Percentiles rank a stretch among this genome's conserved stretches.
Evolutionary conservation across 1,140 invertebrate species (phyloP).

Genomic region (Bombus waltoni): DNA sequence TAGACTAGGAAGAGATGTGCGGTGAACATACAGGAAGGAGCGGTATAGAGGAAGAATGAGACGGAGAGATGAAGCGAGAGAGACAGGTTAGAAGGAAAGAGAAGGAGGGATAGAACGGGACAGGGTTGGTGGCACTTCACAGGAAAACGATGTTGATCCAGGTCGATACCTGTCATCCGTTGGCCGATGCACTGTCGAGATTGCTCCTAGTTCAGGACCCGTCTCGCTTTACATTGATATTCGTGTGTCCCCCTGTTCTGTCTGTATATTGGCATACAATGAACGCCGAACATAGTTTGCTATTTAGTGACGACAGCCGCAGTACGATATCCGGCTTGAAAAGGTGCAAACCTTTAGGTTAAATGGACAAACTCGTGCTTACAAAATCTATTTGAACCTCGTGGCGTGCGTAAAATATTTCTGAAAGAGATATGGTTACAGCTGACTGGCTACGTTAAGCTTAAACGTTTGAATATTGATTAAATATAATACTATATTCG

Average conservation of each 20-base stretch:
- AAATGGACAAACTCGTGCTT: background rate
- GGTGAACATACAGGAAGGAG: conserved; percentile 46
- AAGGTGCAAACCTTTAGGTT: conserved; percentile 32
- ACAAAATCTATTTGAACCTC: background rate
- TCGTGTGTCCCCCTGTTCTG: conserved; percentile 47
- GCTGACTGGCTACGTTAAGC: background rate
- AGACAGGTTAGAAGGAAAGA: conserved; percentile 12
- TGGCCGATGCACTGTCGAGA: conserved; percentile 66
- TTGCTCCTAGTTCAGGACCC: conserved; percentile 61
- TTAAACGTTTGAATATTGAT: too few species aligned
- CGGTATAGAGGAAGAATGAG: conserved; percentile 30
- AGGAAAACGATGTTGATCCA: conserved; percentile 71
- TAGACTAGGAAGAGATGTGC: conserved; percentile 59
- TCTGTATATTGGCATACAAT: conserved; percentile 39
- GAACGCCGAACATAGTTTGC: conserved; percentile 37
- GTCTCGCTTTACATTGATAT: conserved; percentile 67
- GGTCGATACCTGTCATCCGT: conserved; percentile 70
- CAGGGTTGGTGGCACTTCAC: conserved; percentile 61
- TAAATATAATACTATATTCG: too few species aligned
- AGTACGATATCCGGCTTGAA: conserved; percentile 15
- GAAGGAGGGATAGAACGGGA: conserved; percentile 6
- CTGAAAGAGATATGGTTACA: background rate
- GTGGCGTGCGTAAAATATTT: background rate
- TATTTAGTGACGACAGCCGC: conserved; percentile 25
- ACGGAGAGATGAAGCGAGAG: conserved; percentile 21